Evolutionary conservation across 1,140 invertebrate genomes (phyloP).

Genomic region (Ylistrum balloti): DNA sequence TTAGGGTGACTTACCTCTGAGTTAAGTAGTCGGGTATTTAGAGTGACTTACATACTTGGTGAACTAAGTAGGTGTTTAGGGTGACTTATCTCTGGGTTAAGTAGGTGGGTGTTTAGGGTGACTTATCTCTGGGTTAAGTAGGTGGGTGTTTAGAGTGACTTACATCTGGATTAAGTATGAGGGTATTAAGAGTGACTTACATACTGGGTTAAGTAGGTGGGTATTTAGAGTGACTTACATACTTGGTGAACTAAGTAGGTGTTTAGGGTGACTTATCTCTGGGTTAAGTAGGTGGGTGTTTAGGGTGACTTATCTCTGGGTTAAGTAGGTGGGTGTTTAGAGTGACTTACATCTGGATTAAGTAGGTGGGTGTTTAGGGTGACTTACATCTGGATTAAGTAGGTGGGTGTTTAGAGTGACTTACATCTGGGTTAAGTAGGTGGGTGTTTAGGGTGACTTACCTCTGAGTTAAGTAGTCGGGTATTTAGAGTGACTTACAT

Average conservation of each 20-base stretch:
- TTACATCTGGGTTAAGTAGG: conserved; percentile 91
- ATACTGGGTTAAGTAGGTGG: conserved; percentile 94
- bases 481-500: conserved; percentile 90
- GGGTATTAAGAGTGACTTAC: conserved; percentile 88
- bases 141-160: conserved; percentile 92
- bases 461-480: conserved; percentile 93
- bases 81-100: conserved; percentile 89
- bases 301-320: conserved; percentile 86
- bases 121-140: conserved; percentile 90
- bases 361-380: conserved; percentile 95
- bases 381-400: conserved; percentile 89
- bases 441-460: conserved; percentile 92
- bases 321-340: conserved; percentile 98
- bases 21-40: conserved; percentile 98
- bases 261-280: conserved; percentile 87
- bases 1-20: conserved; percentile 87
- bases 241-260: conserved; percentile 96
- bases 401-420: conserved; percentile 93
- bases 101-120: conserved; percentile 94
- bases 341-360: conserved; percentile 87
- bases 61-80: conserved; percentile 97
- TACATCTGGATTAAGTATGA: conserved; percentile 93
- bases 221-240: conserved; percentile 90
- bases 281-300: conserved; percentile 98
- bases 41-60: conserved; percentile 86